phyloP scores from a whole-genome alignment of 2,797 vertebrate species.

The Tolypeutes matacus region DNA sequence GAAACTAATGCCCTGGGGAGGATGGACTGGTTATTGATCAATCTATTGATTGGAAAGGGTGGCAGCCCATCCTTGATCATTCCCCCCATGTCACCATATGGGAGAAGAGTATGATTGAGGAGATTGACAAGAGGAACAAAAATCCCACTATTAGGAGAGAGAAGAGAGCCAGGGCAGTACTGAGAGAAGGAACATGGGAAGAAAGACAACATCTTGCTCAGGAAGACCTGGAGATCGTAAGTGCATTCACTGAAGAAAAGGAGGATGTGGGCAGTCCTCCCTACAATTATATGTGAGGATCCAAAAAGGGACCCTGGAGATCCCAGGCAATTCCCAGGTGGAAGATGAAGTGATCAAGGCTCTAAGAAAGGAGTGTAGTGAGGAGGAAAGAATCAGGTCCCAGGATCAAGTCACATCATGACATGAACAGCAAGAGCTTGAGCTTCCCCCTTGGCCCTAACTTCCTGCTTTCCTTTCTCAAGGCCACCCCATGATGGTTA shows the following conservation, averaged over 20 bases:
- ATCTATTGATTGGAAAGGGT: no score
- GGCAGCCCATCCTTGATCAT: not conserved
- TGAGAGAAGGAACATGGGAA: not conserved
- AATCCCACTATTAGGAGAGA: not conserved
- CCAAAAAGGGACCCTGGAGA: rapidly evolving
- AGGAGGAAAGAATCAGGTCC: not conserved
- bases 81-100: no score
- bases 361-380: rapidly evolving
- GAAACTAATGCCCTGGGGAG: no score
- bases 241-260: no score
- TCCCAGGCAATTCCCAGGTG: no score
- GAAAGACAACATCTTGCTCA: no score
- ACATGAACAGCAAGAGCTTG: not conserved
- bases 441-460: no score
- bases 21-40: not conserved
- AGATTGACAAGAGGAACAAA: not conserved
- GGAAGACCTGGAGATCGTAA: no score
- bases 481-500: not conserved
- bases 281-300: rapidly evolving
- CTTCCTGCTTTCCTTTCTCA: not conserved
- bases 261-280: no score
- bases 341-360: not conserved
- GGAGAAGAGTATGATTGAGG: not conserved
- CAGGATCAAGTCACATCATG: not conserved
- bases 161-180: not conserved